A percentile compares a stretch with the other conserved stretches of the same genome.
Evolutionary conservation across 2,888 invertebrate species (phyloP).

Genomic region (Perizoma affinitatum): DNA sequence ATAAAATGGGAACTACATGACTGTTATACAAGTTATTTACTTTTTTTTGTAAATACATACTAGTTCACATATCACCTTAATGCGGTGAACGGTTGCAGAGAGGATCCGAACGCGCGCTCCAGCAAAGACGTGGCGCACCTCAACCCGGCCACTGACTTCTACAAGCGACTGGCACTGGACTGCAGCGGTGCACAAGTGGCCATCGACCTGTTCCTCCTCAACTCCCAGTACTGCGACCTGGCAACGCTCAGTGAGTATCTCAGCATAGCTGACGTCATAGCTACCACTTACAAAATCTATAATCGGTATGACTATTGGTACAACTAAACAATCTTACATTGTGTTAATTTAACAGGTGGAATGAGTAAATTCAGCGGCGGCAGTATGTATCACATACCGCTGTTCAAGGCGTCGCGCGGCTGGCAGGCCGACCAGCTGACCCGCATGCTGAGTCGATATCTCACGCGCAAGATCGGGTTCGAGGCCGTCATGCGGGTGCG

Average conservation of each 20-base stretch:
- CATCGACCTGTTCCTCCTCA: constrained; percentile 97
- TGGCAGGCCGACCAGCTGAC: constrained; percentile 90
- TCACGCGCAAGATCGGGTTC: constrained; percentile 98
- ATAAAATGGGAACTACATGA: no score
- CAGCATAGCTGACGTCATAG: no score
- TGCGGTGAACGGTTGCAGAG: constrained; percentile 67
- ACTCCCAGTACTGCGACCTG: constrained; percentile 96
- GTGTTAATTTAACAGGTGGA: constrained; percentile 84
- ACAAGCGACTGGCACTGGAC: constrained; percentile 96
- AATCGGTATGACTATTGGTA: no score
- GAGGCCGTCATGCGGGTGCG: constrained; percentile 99
- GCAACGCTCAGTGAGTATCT: constrained; percentile 93
- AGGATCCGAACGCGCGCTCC: constrained; percentile 94
- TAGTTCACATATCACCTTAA: no score
- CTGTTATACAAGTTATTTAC: no score
- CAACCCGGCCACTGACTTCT: constrained; percentile 98
- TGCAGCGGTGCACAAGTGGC: constrained; percentile 98
- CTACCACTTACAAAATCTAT: no score
- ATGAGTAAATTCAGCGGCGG: constrained; percentile 98
- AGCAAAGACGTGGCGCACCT: constrained; percentile 93
- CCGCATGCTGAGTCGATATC: constrained; percentile 92
- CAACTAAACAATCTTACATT: no score
- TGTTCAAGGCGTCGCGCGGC: constrained; percentile 89
- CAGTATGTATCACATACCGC: constrained; percentile 95
- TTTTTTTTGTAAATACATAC: no score